phyloP scores from a whole-genome alignment of 1,140 invertebrate species.

The Lineus longissimus region DNA sequence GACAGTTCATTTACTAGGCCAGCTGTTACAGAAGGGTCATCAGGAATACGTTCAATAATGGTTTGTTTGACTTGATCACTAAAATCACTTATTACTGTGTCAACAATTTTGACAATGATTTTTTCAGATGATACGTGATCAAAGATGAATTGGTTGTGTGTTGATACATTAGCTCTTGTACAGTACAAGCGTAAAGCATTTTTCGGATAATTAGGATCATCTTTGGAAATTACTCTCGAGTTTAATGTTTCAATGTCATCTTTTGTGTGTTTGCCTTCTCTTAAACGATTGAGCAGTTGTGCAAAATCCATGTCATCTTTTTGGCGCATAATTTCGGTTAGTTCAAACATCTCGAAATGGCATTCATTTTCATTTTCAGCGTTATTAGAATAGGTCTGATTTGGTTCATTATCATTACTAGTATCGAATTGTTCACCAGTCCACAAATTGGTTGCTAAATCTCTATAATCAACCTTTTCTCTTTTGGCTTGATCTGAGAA shows the following conservation, averaged over 20 bases:
- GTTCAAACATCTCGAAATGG: conserved; percentile 1
- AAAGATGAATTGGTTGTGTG: conserved; percentile 9
- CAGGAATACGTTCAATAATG: neutral
- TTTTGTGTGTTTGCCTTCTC: neutral
- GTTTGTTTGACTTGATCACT: conserved; percentile 7
- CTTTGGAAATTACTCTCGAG: neutral
- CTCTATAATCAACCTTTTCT: too few relatives aligned
- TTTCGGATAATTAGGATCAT: neutral
- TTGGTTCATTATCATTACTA: too few relatives aligned
- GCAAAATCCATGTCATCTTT: conserved; percentile 18
- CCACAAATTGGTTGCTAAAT: conserved; percentile 9
- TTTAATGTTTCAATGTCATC: neutral
- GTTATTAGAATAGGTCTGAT: too few relatives aligned
- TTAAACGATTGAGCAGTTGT: conserved; percentile 12
- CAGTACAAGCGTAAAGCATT: conserved; percentile 11
- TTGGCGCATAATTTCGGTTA: conserved; percentile 19
- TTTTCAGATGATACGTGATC: neutral
- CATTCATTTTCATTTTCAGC: too few relatives aligned
- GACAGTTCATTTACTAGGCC: neutral
- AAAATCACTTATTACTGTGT: neutral
- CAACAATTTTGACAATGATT: neutral
- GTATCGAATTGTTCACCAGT: neutral
- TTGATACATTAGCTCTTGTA: conserved; percentile 13
- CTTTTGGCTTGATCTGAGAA: neutral
- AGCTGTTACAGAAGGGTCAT: neutral